These are phyloP conservation scores for Ambastaia sidthimunki DNA, from an alignment of 2,797 vertebrate species.

Conservation along the genomic window DNA sequence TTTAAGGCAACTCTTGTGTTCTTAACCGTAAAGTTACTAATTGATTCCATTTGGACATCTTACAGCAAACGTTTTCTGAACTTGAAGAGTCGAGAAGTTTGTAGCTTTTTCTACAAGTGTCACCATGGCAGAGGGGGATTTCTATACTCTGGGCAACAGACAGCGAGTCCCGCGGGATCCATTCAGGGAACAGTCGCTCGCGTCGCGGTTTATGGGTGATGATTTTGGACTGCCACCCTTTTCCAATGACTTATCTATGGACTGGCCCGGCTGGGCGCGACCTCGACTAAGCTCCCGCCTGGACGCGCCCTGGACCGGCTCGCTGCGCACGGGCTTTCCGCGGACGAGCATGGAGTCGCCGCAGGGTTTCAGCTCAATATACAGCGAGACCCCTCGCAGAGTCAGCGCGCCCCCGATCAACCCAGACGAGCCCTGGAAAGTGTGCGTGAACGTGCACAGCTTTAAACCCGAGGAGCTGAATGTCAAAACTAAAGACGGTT, in stretches of 20 bases:
- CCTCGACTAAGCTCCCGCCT: constrained; percentile 84
- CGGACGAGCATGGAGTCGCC: constrained; percentile 75
- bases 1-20: not conserved
- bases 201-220: constrained; percentile 90
- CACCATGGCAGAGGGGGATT: constrained; percentile 81
- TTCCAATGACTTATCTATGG: constrained; percentile 87
- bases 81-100: no score
- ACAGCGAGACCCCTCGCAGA: constrained; percentile 79
- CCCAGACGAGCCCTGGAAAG: constrained; percentile 94
- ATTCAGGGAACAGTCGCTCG: constrained; percentile 86
- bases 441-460: constrained; percentile 97
- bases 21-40: not conserved
- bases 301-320: constrained; percentile 83
- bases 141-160: constrained; percentile 81
- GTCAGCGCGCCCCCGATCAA: constrained; percentile 74
- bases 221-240: constrained; percentile 93
- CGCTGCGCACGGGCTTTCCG: constrained; percentile 82
- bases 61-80: not conserved
- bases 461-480: constrained; percentile 92
- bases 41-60: not conserved
- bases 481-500: constrained; percentile 93
- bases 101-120: not conserved
- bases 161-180: constrained; percentile 87
- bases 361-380: constrained; percentile 76
- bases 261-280: constrained; percentile 94